phyloP scores from a whole-genome alignment of 2,888 invertebrate species.

The Tethea ocularis region DNA sequence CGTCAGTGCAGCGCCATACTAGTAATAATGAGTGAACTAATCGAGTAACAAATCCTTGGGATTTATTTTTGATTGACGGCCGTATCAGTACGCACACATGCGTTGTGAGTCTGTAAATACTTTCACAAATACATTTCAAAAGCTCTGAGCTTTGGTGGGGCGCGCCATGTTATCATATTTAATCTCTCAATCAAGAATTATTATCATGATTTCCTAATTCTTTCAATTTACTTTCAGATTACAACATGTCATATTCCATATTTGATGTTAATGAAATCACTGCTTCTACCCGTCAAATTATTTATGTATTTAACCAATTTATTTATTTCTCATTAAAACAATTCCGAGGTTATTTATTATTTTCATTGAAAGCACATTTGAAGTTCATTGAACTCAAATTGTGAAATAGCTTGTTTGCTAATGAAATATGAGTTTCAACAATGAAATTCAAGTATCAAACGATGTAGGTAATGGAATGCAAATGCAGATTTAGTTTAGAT shows the following conservation, averaged over 20 bases:
- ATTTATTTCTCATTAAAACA: not conserved
- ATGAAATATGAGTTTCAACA: not conserved
- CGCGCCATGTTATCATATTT: too few relatives aligned
- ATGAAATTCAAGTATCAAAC: not conserved
- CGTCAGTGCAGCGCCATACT: too few relatives aligned
- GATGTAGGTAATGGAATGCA: not conserved
- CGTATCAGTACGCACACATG: too few relatives aligned
- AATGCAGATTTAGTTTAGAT: not conserved
- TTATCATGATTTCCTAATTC: too few relatives aligned
- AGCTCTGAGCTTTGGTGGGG: too few relatives aligned
- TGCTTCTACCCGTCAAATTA: not conserved
- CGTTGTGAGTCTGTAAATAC: too few relatives aligned
- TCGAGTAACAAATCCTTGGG: too few relatives aligned
- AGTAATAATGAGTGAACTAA: too few relatives aligned
- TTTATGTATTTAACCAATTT: slow-evolving; percentile 1
- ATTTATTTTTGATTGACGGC: too few relatives aligned
- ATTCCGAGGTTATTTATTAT: not conserved
- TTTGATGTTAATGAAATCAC: not conserved
- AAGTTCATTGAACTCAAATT: not conserved
- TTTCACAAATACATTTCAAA: too few relatives aligned
- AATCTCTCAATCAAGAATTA: too few relatives aligned
- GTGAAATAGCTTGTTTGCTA: not conserved
- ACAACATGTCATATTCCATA: not conserved
- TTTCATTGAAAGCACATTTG: not conserved
- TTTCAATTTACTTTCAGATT: not conserved